These are phyloP conservation scores for Papilio polytes DNA, from an alignment of 1,140 invertebrate genomes.

Conservation along the genomic window DNA sequence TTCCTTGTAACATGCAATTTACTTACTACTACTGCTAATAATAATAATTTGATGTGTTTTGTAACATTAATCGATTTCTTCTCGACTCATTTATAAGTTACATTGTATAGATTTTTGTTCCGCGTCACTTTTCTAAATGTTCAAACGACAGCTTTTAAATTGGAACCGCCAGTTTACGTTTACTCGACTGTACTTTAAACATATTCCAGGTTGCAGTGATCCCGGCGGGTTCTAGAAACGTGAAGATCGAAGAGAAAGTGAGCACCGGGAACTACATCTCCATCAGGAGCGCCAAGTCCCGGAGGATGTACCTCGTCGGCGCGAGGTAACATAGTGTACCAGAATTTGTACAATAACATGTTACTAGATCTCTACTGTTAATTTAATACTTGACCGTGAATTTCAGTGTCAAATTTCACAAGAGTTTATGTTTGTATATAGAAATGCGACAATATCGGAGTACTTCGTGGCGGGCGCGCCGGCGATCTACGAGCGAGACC, in stretches of 20 bases:
- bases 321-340: constrained; percentile 85
- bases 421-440: constrained; percentile 39
- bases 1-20: too few species aligned
- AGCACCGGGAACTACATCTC: constrained; percentile 93
- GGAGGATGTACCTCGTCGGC: constrained; percentile 92
- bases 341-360: too few species aligned
- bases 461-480: constrained; percentile 93
- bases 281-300: constrained; percentile 88
- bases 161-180: too few species aligned
- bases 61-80: too few species aligned
- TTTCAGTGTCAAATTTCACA: neutral
- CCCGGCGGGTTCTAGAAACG: constrained; percentile 91
- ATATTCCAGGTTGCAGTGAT: constrained; percentile 88
- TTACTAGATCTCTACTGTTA: too few species aligned
- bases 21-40: too few species aligned
- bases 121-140: too few species aligned
- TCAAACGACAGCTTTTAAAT: too few species aligned
- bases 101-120: too few species aligned
- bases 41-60: too few species aligned
- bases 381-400: too few species aligned
- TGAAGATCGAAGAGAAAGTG: constrained; percentile 91
- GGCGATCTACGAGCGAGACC: constrained; percentile 91
- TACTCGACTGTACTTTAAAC: neutral
- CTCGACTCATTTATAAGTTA: too few species aligned
- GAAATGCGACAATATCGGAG: constrained; percentile 84